Evolutionary conservation across 1,140 invertebrate genomes (phyloP), one percentile per base, ranked within the genome.

Genomic region (Lordiphosa mommai): DNA sequence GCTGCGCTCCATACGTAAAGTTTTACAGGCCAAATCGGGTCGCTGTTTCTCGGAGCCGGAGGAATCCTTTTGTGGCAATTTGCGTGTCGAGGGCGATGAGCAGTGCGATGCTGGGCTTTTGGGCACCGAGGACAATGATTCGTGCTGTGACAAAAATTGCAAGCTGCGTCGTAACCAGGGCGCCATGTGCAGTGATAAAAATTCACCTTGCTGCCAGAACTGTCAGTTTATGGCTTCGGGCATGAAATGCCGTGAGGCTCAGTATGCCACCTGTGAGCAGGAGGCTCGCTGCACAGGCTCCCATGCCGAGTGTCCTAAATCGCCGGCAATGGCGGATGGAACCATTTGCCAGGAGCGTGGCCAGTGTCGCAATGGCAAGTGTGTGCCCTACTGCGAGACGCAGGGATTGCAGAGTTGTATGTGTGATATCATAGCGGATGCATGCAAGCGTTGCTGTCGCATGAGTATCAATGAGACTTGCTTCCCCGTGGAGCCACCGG

Each of bases 101-200:
- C 96, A 98, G 90, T 98, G 96, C 87, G 97, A 98, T 88, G 96
- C 96, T n/a, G 97, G 96, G 4, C 90, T 97, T n/a, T 90, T 97
- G 5, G 96, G 96, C 20, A 96, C 96, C 0, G 96, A 97, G 89
- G 96, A 97, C 80, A 96, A 95, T 82, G 96, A 98, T 85, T 91
- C 93, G 12, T 98, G 97, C 87, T 98, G 97, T 87, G 95, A 97
- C 85, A 96, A 96, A 89, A 95, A 96, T 86, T 98, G 97, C 86
- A 96, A 96, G 89, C 88, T 98, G 9, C 92, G 96, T 34, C 91
- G 93, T 57, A 93, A 91, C 77, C 92, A 94, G 86, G 94, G 94
- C 23, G 96, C 96, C 12, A 93, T 95, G 59, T 98, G 96, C 91
- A 96, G 94, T 48, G 97, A 98, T 89, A 96, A 96, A 88, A 98